Conservation (phyloP, 1,140 invertebrate genomes). For the Philopotamus ludificatus region DNA sequence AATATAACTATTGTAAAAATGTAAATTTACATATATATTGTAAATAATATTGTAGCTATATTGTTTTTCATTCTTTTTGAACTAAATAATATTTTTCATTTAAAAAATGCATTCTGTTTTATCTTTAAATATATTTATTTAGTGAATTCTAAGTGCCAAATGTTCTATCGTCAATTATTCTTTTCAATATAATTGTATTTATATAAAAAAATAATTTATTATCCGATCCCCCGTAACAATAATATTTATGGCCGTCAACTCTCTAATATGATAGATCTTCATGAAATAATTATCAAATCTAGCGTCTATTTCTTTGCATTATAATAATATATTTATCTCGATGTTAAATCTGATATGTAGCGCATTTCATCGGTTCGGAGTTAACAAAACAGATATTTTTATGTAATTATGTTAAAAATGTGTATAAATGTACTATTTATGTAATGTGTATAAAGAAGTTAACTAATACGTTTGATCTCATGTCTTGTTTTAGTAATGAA, state of each 20-base stretch:
- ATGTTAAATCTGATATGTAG: not conserved
- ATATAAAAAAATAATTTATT: too few relatives aligned
- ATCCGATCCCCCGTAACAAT: too few relatives aligned
- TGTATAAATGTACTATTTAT: too few relatives aligned
- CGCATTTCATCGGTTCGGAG: too few relatives aligned
- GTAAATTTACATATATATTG: not conserved
- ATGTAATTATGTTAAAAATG: too few relatives aligned
- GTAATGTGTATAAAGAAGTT: too few relatives aligned
- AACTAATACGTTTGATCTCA: too few relatives aligned
- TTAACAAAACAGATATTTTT: too few relatives aligned
- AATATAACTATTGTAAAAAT: not conserved
- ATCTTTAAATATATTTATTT: conserved; percentile 33
- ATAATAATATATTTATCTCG: not conserved
- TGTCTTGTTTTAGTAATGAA: too few relatives aligned
- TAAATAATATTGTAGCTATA: not conserved
- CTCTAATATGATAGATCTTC: not conserved
- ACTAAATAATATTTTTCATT: not conserved
- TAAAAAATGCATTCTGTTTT: not conserved
- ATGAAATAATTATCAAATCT: not conserved
- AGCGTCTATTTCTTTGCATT: not conserved
- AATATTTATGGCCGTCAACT: not conserved
- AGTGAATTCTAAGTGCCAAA: conserved; percentile 42
- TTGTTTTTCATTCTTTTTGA: not conserved
- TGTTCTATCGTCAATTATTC: conserved; percentile 7
- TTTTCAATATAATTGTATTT: conserved; percentile 7